Conservation (phyloP, 2,797 vertebrate species). For the Anguilla anguilla region DNA sequence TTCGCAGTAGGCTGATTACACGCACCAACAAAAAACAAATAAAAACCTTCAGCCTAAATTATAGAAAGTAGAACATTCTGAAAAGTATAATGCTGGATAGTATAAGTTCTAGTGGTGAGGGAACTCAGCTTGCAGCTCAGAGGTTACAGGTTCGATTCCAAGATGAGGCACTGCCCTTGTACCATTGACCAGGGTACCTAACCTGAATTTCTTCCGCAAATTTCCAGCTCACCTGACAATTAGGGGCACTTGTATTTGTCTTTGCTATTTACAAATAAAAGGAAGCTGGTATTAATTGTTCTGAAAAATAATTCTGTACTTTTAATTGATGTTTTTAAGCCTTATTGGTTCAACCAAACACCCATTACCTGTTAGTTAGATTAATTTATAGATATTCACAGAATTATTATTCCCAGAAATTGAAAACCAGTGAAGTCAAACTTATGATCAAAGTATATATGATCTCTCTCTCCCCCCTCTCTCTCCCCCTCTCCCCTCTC, state of each 20-base stretch:
- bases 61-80: not conserved
- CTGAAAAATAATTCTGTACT: not conserved
- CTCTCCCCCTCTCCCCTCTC: not conserved
- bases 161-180: not conserved
- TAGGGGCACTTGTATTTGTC: not conserved
- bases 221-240: not conserved
- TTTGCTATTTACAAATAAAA: not conserved
- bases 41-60: not conserved
- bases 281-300: not conserved
- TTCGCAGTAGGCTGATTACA: not conserved
- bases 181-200: not conserved
- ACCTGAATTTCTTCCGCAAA: not conserved
- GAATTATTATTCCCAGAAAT: not conserved
- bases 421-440: not conserved
- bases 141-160: not conserved
- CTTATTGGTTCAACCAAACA: not conserved
- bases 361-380: not conserved
- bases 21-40: not conserved
- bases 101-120: not conserved
- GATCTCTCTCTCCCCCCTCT: not conserved
- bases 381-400: not conserved
- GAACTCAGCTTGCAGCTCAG: not conserved
- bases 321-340: no score
- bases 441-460: not conserved
- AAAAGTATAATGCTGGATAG: not conserved